Conservation (phyloP, 1,140 invertebrate genomes). For the Anadara kagoshimensis region DNA sequence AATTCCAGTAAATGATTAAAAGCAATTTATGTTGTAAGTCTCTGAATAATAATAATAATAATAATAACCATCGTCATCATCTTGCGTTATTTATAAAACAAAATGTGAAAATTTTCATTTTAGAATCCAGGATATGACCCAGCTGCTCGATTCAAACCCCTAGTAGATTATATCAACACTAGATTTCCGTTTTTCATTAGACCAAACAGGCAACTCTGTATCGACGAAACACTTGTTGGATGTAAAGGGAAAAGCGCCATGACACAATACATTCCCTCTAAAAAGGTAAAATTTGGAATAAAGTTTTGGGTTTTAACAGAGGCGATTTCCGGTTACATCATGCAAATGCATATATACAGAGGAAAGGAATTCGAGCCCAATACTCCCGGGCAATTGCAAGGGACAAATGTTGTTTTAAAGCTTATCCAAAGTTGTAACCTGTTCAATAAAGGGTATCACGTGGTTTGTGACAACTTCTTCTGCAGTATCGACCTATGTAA, state of each 20-base stretch:
- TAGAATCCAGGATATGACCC: not conserved
- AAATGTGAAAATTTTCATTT: not conserved
- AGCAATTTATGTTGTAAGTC: not conserved
- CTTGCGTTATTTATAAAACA: not conserved
- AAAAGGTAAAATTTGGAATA: slow-evolving; percentile 3
- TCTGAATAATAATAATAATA: not conserved
- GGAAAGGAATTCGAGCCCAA: slow-evolving; percentile 1
- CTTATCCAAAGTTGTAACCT: not conserved
- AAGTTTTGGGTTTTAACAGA: slow-evolving; percentile 12
- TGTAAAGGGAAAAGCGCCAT: not conserved
- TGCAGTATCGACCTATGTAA: not conserved
- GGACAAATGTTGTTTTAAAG: slow-evolving; percentile 4
- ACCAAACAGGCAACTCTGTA: not conserved
- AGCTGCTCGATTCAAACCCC: not conserved
- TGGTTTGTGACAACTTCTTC: slow-evolving; percentile 6
- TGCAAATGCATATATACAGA: not conserved
- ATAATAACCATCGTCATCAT: not conserved
- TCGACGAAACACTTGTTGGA: not conserved
- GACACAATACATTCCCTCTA: not conserved
- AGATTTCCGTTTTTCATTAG: not conserved
- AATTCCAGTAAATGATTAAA: too few relatives aligned
- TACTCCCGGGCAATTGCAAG: not conserved
- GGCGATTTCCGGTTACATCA: not conserved
- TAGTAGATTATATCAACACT: not conserved
- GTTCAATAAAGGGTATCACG: slow-evolving; percentile 6